Base-by-base conservation (phyloP, 2,113 vertebrate genomes). In the Tiliqua scincoides region DNA sequence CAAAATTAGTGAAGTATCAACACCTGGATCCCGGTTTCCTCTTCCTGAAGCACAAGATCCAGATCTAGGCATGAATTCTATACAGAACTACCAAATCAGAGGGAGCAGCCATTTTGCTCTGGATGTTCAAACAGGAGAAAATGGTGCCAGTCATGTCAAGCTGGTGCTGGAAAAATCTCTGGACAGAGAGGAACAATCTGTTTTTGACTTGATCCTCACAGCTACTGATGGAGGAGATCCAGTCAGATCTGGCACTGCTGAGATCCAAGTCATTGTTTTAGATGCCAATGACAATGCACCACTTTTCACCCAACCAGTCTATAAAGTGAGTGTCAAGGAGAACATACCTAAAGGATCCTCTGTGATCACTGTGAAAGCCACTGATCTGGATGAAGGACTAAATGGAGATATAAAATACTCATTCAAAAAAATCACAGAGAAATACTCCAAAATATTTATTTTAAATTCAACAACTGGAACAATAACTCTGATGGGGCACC, bases 1-100 rank as follows among this genome's bases (percentile, higher is more conserved):
- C 91, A 97, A 98, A 89, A 93, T 98, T 76, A 97, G 97, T 40
- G 95, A 98, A 93, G 94, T 95, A 79, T 95, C 96, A 72, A 92
- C 91, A 89, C 95, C 95, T 37, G 97, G 97, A 5, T 91, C 97
- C 91, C 95, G 96, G 21, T 98, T 97, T 87, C 97, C 97, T 0
- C 77, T 96, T 72, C 88, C 18, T 0, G 93, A 94, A 6, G 97
- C 96, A 12, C 89, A 92, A 5, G 97, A 97, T 86, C 84, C 93
- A 8, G 96, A 98, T 87, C 95, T 97, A 6, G 96, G 96, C 0
- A 79, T 40, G 12, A 97, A 98, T 32, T 95, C 93, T 8, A 71
- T 97, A 11, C 95, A 97, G 35, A 92, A 86, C 20, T 97, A 98
- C 59, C 87, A 96, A 72, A 93, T 97, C 35, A 93, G 71, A 2